A percentile compares a stretch with the other conserved stretches of the same genome.
These are phyloP conservation scores for Epiperipatus broadwayi DNA, from an alignment of 2,888 invertebrate genomes.

Conservation along the genomic window DNA sequence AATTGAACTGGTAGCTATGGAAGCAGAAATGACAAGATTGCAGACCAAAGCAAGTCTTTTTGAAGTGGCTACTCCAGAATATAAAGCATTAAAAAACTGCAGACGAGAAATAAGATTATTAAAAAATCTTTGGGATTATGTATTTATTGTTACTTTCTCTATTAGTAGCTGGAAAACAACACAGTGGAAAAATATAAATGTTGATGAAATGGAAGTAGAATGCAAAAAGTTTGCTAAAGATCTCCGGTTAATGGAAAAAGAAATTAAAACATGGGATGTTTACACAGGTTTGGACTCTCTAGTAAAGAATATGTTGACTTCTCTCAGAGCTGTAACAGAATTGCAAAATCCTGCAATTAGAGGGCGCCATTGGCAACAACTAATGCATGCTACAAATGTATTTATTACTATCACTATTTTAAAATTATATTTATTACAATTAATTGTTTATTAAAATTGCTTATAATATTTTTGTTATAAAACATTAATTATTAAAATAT, in stretches of 20 bases:
- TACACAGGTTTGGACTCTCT: slow-evolving; percentile 69
- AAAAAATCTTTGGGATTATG: slow-evolving; percentile 91
- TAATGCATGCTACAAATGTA: slow-evolving; percentile 81
- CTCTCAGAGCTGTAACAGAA: slow-evolving; percentile 79
- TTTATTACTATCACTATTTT: slow-evolving; percentile 1
- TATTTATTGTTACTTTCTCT: slow-evolving; percentile 65
- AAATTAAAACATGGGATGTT: slow-evolving; percentile 86
- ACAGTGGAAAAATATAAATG: slow-evolving; percentile 87
- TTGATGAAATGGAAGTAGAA: slow-evolving; percentile 95
- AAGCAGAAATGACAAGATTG: slow-evolving; percentile 64
- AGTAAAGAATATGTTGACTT: slow-evolving; percentile 89
- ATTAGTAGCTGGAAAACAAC: slow-evolving; percentile 95
- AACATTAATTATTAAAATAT: no score
- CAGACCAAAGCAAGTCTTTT: slow-evolving; percentile 77
- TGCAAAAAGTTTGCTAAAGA: slow-evolving; percentile 95
- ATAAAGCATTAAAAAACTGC: slow-evolving; percentile 74
- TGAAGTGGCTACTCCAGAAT: slow-evolving; percentile 85
- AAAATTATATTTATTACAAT: neutral
- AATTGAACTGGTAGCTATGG: slow-evolving; percentile 52
- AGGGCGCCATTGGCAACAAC: slow-evolving; percentile 87
- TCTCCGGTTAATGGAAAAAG: slow-evolving; percentile 73
- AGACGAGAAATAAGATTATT: slow-evolving; percentile 54
- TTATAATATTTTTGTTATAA: no score
- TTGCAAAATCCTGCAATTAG: slow-evolving; percentile 87
- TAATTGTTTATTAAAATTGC: neutral